Conservation (phyloP, 2,797 vertebrate species). For the Natrix natrix region DNA sequence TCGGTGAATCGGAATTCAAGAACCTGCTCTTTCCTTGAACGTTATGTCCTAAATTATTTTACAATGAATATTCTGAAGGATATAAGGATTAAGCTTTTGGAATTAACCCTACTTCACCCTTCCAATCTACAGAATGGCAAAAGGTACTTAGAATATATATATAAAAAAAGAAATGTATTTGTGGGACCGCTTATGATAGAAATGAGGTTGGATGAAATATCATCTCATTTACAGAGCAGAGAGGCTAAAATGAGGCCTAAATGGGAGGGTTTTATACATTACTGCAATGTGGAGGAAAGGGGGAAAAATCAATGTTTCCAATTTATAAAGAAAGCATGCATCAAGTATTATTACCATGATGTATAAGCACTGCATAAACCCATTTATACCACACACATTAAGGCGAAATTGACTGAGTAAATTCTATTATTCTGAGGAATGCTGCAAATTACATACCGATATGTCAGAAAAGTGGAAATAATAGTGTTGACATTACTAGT, state of each 20-base stretch:
- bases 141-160: background rate
- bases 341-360: constrained; percentile 67
- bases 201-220: constrained; percentile 30
- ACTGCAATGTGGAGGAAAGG: constrained; percentile 41
- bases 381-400: constrained; percentile 67
- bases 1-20: background rate
- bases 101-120: constrained; percentile 16
- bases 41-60: background rate
- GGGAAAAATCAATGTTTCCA: constrained; percentile 66
- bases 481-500: constrained; percentile 58
- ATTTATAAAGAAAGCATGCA: constrained; percentile 69
- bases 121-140: background rate
- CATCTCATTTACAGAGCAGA: constrained; percentile 23
- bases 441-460: constrained; percentile 66
- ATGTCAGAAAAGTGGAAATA: constrained; percentile 69
- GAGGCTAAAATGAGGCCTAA: constrained; percentile 37
- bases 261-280: constrained; percentile 22
- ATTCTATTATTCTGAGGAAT: constrained; percentile 74
- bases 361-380: constrained; percentile 61
- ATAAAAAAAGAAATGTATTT: background rate
- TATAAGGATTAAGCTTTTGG: background rate
- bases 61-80: background rate
- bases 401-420: constrained; percentile 72
- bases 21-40: background rate
- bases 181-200: background rate